phyloP scores from a whole-genome alignment of 2,888 invertebrate genomes.

The Synergus gifuensis region DNA sequence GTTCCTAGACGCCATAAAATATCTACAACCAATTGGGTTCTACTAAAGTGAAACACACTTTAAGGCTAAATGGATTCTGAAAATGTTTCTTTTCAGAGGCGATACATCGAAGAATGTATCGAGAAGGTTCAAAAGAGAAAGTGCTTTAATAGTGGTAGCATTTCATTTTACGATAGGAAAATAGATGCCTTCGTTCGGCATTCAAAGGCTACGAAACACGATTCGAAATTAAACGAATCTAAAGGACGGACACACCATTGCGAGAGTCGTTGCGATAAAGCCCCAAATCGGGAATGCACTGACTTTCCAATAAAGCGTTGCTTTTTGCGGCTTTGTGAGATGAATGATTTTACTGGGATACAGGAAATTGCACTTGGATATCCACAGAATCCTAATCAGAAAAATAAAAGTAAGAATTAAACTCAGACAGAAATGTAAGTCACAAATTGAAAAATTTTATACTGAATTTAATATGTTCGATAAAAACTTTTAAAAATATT shows the following conservation, averaged over 20 bases:
- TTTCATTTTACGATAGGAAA: neutral
- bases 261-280: neutral
- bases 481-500: too few species aligned
- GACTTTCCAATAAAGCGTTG: neutral
- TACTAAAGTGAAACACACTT: neutral
- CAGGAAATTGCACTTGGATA: neutral
- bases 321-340: neutral
- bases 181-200: neutral
- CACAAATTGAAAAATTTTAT: too few species aligned
- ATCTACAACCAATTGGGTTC: neutral
- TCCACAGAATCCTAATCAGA: neutral
- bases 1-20: neutral
- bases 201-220: neutral
- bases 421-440: too few species aligned
- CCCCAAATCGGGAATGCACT: neutral
- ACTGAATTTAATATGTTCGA: too few species aligned
- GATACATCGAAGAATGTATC: neutral
- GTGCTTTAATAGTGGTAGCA: neutral
- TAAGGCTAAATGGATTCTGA: neutral
- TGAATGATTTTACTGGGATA: neutral
- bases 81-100: neutral
- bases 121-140: neutral
- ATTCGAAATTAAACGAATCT: neutral
- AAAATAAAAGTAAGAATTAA: neutral
- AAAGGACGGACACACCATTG: neutral